Conservation (phyloP, 1,140 invertebrate species). For the Aphaenogaster rudis region DNA sequence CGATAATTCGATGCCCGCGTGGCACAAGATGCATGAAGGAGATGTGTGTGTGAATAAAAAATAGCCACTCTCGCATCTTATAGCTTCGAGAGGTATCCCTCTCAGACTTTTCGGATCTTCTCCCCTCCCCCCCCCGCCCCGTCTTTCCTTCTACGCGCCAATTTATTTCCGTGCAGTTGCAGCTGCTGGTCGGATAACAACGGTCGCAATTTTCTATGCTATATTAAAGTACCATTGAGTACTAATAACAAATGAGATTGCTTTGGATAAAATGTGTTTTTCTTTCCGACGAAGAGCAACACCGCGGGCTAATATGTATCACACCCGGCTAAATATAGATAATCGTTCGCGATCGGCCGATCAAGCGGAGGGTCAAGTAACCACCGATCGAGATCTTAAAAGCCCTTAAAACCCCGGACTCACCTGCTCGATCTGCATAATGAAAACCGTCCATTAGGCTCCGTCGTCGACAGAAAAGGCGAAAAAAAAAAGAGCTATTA, state of each 20-base stretch:
- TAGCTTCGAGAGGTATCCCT: constrained; percentile 40
- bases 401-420: constrained; percentile 70
- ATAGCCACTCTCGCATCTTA: constrained; percentile 60
- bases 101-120: neutral
- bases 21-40: constrained; percentile 33
- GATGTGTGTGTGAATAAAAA: constrained; percentile 58
- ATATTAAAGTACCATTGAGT: neutral
- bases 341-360: constrained; percentile 53
- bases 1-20: constrained; percentile 55
- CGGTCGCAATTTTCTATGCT: neutral
- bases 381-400: constrained; percentile 73
- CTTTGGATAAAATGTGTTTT: neutral
- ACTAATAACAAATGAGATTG: constrained; percentile 6
- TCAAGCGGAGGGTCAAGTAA: constrained; percentile 61
- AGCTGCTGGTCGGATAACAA: constrained; percentile 25
- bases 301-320: constrained; percentile 14
- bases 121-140: no score
- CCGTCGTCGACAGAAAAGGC: constrained; percentile 16
- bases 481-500: constrained; percentile 57
- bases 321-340: constrained; percentile 63
- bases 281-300: neutral
- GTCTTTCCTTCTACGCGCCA: neutral
- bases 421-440: constrained; percentile 77
- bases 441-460: constrained; percentile 75
- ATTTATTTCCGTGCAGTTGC: constrained; percentile 31